Evolutionary conservation across 1,140 invertebrate genomes (phyloP).

Genomic region (Laupala kohalensis): DNA sequence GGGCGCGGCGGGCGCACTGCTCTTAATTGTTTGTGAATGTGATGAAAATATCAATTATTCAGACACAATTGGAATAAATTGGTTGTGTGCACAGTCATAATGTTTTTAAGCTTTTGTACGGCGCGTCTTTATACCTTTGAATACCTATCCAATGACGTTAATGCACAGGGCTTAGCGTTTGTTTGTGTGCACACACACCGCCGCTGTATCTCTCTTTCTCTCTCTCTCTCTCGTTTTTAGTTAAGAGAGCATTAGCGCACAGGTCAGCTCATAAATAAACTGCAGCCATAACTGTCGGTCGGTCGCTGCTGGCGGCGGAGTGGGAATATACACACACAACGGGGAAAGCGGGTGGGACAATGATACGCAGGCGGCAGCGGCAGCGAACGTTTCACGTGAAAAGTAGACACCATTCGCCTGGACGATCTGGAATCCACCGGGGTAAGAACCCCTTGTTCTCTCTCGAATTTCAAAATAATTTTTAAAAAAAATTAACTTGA

Average conservation of each 20-base stretch:
- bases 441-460: no score
- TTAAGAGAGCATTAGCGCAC: background rate
- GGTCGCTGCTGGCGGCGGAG: background rate
- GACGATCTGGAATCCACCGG: no score
- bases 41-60: slow-evolving; percentile 19
- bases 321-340: no score
- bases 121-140: background rate
- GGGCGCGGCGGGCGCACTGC: background rate
- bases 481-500: no score
- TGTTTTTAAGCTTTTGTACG: slow-evolving; percentile 7
- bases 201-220: background rate
- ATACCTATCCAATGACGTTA: slow-evolving; percentile 4
- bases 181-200: background rate
- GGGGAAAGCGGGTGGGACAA: no score
- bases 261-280: background rate
- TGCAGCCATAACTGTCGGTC: background rate
- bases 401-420: no score
- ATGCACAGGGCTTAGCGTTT: background rate
- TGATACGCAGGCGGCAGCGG: no score
- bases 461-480: no score
- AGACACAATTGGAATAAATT: slow-evolving; percentile 10
- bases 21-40: slow-evolving; percentile 14
- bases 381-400: no score
- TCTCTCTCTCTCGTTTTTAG: background rate
- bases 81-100: slow-evolving; percentile 5